phyloP scores from a whole-genome alignment of 2,797 vertebrate species.

The Danio jaintianensis region DNA sequence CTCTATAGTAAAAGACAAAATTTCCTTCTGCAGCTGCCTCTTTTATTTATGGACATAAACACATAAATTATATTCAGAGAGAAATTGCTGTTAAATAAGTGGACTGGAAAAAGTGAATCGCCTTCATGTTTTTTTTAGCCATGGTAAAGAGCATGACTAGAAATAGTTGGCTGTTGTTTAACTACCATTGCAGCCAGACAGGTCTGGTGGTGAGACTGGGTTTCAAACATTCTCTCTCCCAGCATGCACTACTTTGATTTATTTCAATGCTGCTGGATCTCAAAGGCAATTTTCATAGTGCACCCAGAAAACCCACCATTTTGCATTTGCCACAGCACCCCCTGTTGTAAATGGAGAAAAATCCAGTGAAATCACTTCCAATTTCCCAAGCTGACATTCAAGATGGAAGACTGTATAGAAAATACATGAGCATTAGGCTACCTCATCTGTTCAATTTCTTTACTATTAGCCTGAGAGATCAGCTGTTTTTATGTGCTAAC shows the following conservation, averaged over 20 bases:
- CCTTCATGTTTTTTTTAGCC: not conserved
- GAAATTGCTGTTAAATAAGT: conserved; percentile 11
- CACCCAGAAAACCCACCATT: conserved; percentile 56
- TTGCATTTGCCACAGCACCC: conserved; percentile 72
- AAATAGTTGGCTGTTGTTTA: conserved; percentile 25
- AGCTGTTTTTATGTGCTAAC: conserved; percentile 78
- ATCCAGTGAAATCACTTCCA: conserved; percentile 65
- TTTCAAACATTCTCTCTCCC: conserved; percentile 45
- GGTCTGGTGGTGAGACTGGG: conserved; percentile 26
- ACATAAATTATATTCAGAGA: conserved; percentile 7
- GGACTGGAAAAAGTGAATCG: not conserved
- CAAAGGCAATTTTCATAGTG: conserved; percentile 50
- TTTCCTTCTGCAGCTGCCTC: not conserved
- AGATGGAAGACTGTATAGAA: conserved; percentile 75
- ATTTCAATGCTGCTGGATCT: conserved; percentile 40
- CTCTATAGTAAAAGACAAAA: conserved; percentile 63
- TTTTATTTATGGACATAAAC: not conserved
- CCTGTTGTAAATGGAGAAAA: conserved; percentile 68
- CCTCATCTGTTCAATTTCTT: conserved; percentile 85
- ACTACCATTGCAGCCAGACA: conserved; percentile 14
- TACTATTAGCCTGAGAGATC: conserved; percentile 80
- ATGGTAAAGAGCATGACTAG: conserved; percentile 11
- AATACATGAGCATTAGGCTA: conserved; percentile 80
- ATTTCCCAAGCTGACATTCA: conserved; percentile 65
- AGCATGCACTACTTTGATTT: conserved; percentile 48